Evolutionary conservation across 2,797 vertebrate species (phyloP).

Genomic region (Neomorphus geoffroyi): DNA sequence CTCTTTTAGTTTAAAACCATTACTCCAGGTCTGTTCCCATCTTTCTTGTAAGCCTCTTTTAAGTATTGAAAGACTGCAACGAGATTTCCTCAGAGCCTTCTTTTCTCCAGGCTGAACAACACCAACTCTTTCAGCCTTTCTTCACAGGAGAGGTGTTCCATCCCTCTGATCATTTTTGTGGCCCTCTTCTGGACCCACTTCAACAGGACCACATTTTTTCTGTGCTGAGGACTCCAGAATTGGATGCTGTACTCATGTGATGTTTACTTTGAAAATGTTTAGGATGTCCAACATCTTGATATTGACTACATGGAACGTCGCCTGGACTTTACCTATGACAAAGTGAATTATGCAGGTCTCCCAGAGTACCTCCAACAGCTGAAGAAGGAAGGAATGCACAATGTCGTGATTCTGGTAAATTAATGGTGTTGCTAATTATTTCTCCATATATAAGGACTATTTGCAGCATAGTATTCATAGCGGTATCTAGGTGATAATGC

Average conservation of each 20-base stretch:
- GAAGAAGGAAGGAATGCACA: conserved; percentile 62
- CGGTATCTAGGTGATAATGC: not conserved
- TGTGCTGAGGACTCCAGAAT: not conserved
- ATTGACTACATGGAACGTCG: conserved; percentile 61
- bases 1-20: not conserved
- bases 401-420: conserved; percentile 69
- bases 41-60: not conserved
- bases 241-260: not conserved
- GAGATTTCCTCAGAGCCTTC: not conserved
- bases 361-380: conserved; percentile 57
- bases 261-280: not conserved
- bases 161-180: not conserved
- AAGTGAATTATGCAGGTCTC: conserved; percentile 56
- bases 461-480: not conserved
- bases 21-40: not conserved
- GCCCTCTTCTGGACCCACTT: not conserved
- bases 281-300: conserved; percentile 66
- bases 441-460: not conserved
- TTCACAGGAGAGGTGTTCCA: not conserved
- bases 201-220: not conserved
- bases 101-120: not conserved
- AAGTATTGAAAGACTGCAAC: not conserved
- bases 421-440: not conserved
- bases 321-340: conserved; percentile 67
- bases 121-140: not conserved